phyloP scores from a whole-genome alignment of 2,797 vertebrate species.

The Pogonophryne albipinna region DNA sequence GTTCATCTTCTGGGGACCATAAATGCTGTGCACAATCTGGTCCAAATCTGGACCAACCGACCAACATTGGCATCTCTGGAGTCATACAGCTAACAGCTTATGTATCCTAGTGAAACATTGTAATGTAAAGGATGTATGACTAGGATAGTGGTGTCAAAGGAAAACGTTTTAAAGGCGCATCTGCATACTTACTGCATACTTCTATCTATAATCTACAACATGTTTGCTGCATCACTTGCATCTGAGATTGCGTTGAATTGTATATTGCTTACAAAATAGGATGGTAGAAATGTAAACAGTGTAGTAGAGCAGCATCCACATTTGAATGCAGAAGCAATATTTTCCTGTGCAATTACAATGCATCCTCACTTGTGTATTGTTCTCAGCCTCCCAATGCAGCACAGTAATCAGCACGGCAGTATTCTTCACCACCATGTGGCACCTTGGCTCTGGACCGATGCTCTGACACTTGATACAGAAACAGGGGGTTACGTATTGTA shows the following conservation, averaged over 20 bases:
- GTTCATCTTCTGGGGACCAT: no score
- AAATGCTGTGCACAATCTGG: no score
- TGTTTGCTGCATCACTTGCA: neutral
- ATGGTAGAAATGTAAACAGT: conserved; percentile 5
- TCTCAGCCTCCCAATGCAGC: conserved; percentile 1
- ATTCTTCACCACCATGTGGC: conserved; percentile 27
- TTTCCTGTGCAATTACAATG: conserved; percentile 5
- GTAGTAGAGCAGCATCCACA: neutral
- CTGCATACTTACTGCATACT: neutral
- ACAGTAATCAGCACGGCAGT: conserved; percentile 21
- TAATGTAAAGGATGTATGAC: neutral
- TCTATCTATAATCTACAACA: conserved; percentile 1
- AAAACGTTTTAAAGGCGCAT: neutral
- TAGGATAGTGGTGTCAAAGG: neutral
- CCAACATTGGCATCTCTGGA: neutral
- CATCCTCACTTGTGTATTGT: conserved; percentile 1
- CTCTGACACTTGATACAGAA: neutral
- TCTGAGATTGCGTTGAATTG: neutral
- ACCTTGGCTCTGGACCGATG: conserved; percentile 4
- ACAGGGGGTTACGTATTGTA: no score
- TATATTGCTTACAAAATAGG: neutral
- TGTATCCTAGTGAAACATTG: neutral
- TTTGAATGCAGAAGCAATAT: conserved; percentile 9
- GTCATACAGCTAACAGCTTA: neutral
- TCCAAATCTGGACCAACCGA: neutral